These are phyloP conservation scores for Catostylus mosaicus DNA, from an alignment of 30 jellyfish, hydroid and myxozoan species.

Conservation along the genomic window DNA sequence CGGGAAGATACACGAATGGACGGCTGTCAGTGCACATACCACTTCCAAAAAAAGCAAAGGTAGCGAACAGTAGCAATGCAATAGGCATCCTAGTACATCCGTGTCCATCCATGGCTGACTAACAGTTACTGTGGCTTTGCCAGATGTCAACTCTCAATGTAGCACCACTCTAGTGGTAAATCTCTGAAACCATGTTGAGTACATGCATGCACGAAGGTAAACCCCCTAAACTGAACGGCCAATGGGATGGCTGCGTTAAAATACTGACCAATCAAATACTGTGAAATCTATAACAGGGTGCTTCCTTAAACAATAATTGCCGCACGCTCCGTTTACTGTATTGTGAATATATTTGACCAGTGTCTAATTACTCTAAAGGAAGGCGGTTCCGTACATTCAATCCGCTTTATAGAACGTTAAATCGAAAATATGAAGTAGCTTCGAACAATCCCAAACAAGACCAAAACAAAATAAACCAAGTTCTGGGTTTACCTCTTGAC, in stretches of 20 bases:
- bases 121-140: constrained; percentile 27
- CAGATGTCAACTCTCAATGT: constrained; percentile 19
- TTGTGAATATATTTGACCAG: constrained; percentile 42
- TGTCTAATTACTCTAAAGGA: constrained; percentile 33
- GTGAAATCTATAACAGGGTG: constrained; percentile 23
- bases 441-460: not conserved
- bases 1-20: constrained; percentile 64
- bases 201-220: constrained; percentile 33
- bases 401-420: constrained; percentile 2
- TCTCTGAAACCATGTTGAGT: constrained; percentile 13
- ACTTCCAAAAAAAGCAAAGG: not conserved
- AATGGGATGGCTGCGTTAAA: constrained; percentile 3
- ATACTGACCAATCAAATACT: constrained; percentile 3
- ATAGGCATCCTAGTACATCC: constrained; percentile 40
- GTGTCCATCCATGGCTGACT: constrained; percentile 62
- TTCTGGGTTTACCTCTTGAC: not conserved
- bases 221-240: constrained; percentile 35
- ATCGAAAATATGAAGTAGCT: constrained; percentile 5
- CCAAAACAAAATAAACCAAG: not conserved
- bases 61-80: constrained; percentile 11
- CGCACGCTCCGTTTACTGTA: constrained; percentile 26
- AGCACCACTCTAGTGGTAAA: not conserved
- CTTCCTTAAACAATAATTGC: constrained; percentile 16
- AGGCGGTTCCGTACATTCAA: constrained; percentile 13
- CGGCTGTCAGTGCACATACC: constrained; percentile 30